A percentile compares a stretch with the other conserved stretches of the same genome.
These are phyloP conservation scores for Turnix velox DNA, from an alignment of 2,113 vertebrate species.

Conservation along the genomic window DNA sequence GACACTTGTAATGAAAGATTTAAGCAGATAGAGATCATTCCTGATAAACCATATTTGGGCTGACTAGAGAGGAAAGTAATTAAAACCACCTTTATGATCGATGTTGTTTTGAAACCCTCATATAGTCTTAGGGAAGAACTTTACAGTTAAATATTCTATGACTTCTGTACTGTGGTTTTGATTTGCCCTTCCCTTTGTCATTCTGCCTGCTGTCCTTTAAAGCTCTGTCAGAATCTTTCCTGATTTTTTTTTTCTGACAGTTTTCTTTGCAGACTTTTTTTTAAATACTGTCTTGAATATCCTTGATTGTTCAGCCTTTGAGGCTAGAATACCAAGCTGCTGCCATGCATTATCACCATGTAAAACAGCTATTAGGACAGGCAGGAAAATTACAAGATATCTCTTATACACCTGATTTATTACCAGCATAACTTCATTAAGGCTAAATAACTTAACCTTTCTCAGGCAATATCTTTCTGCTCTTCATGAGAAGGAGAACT, in stretches of 20 bases:
- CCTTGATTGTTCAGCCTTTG: not conserved
- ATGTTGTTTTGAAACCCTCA: not conserved
- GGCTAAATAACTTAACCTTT: not conserved
- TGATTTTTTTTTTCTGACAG: not conserved
- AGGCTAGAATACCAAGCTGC: not conserved
- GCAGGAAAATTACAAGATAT: not conserved
- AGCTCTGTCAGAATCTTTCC: not conserved
- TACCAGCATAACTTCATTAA: not conserved
- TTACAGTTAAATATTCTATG: not conserved
- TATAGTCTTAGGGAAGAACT: not conserved
- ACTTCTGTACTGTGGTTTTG: not conserved
- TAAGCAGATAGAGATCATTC: not conserved
- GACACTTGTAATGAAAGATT: not conserved
- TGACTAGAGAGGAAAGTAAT: not conserved
- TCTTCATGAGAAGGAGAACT: not conserved
- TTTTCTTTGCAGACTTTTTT: not conserved
- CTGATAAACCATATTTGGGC: constrained; percentile 11
- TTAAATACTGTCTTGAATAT: not conserved
- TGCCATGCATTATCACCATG: not conserved
- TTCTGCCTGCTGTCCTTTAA: not conserved
- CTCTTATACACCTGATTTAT: not conserved
- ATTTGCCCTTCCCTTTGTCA: not conserved
- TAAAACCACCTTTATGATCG: not conserved
- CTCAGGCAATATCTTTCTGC: not conserved
- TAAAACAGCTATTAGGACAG: not conserved